Base-by-base conservation (phyloP, 2,113 vertebrate genomes). In the Gymnarchus niloticus region DNA sequence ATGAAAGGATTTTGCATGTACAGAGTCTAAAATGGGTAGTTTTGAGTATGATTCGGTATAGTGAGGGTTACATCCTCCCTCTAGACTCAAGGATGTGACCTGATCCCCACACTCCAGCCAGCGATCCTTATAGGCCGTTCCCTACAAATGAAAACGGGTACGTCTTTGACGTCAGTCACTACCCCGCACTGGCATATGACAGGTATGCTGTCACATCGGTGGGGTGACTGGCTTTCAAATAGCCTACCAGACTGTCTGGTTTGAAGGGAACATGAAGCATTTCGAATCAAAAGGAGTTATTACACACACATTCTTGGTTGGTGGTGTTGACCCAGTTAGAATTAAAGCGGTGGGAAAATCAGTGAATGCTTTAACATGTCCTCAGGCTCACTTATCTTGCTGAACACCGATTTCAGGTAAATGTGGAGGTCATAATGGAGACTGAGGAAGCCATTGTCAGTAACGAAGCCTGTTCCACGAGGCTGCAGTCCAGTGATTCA, bases 361-460 rank as follows among this genome's bases (percentile, higher is more conserved):
- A 44, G 41, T 33, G 3, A 61, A 3, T 52, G 54, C 5, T 10
- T 21, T 59, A 21, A 3, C 10, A 3, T 78, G 21, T 21, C 69
- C 59, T 33, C 12, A n/a, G 2, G 46, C 7, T 49, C 14, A 56
- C 90, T 90, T 91, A 99, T 98, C 96, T 99, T 98, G 85, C 92
- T 94, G 92, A 99, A 99, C 81, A 99, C 94, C 0, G 96, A 98
- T 92, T 99, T 98, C 85, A 99, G 94, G 88, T 99, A 99, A 90
- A 99, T 97, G 4, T 97, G 97, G 84, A 98, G 91, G 86, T 99
- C 97, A 89, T 97, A 97, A 0, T 99, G 97, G 83, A 97, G 97
- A 88, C 98, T 99, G 90, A 96, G 96, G 19, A 95, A 96, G 5
- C 98, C 98, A 2, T 98, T 97, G 23, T 98, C 96, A 87, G 98